Evolutionary conservation across 2,113 vertebrate species (phyloP).

Genomic region (Spheniscus mendiculus): DNA sequence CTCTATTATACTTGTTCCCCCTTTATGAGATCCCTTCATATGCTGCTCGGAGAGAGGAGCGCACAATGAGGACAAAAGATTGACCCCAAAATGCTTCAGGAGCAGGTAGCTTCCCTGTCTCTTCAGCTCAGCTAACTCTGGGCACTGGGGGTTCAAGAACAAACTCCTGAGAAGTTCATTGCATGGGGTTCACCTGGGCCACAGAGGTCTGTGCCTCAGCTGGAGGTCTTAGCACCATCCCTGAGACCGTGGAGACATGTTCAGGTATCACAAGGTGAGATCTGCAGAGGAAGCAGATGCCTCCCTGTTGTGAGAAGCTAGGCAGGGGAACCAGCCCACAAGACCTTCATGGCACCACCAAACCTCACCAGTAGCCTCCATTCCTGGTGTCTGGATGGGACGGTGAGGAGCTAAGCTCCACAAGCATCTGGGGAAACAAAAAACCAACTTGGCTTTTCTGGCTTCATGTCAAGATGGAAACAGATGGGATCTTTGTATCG

Average conservation of each 20-base stretch:
- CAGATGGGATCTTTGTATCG: not conserved
- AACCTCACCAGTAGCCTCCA: not conserved
- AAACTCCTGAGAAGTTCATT: not conserved
- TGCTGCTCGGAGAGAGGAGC: not conserved
- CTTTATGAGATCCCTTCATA: not conserved
- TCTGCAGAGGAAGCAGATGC: not conserved
- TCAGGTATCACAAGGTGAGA: not conserved
- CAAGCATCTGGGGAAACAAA: not conserved
- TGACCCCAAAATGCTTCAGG: not conserved
- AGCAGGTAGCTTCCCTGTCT: not conserved
- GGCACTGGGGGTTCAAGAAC: not conserved
- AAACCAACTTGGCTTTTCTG: not conserved
- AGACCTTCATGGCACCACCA: not conserved
- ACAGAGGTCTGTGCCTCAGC: not conserved
- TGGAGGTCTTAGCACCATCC: not conserved
- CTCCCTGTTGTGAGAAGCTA: not conserved
- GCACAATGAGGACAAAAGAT: fast-evolving
- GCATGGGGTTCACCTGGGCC: not conserved
- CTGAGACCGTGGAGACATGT: not conserved
- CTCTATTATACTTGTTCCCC: not conserved
- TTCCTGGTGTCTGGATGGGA: not conserved
- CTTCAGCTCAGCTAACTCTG: not conserved
- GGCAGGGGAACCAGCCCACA: not conserved
- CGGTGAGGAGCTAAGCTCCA: not conserved
- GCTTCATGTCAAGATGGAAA: not conserved